phyloP scores from a whole-genome alignment of 92 coral and sea anemone species.

The Epizoanthus stellaris region DNA sequence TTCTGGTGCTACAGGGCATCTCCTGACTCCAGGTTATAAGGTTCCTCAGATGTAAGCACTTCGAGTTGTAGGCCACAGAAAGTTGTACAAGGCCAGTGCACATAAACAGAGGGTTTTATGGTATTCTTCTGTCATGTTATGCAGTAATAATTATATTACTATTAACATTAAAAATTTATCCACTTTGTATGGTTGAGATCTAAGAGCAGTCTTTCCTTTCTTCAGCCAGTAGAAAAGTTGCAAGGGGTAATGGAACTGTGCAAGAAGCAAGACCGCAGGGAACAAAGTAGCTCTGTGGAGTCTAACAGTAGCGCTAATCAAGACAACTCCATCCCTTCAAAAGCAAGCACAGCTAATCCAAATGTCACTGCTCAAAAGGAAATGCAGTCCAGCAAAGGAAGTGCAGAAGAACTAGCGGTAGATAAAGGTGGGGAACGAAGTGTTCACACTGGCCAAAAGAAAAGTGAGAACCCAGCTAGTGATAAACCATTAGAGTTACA shows the following conservation, averaged over 20 bases:
- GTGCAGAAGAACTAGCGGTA: not conserved
- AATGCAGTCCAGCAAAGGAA: not conserved
- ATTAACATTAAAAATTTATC: too few relatives aligned
- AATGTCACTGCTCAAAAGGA: not conserved
- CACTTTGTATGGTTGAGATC: too few relatives aligned
- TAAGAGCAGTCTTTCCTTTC: not conserved
- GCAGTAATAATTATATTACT: too few relatives aligned
- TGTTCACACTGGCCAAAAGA: not conserved
- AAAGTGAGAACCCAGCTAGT: not conserved
- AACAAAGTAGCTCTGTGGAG: not conserved
- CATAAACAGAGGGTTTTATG: too few relatives aligned
- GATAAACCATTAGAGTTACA: not conserved
- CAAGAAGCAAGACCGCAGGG: not conserved
- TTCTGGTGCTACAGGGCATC: too few relatives aligned
- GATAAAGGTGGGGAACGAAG: not conserved
- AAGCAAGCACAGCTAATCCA: not conserved
- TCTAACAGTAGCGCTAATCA: not conserved
- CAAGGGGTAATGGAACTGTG: constrained; percentile 6
- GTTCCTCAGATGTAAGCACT: too few relatives aligned
- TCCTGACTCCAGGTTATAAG: too few relatives aligned
- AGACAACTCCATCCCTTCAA: not conserved
- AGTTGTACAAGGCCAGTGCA: too few relatives aligned
- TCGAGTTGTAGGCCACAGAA: too few relatives aligned
- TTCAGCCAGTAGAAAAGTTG: constrained; percentile 10
- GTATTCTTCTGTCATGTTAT: not conserved